Conservation (phyloP, 2,113 vertebrate species). For the Channa argus region DNA sequence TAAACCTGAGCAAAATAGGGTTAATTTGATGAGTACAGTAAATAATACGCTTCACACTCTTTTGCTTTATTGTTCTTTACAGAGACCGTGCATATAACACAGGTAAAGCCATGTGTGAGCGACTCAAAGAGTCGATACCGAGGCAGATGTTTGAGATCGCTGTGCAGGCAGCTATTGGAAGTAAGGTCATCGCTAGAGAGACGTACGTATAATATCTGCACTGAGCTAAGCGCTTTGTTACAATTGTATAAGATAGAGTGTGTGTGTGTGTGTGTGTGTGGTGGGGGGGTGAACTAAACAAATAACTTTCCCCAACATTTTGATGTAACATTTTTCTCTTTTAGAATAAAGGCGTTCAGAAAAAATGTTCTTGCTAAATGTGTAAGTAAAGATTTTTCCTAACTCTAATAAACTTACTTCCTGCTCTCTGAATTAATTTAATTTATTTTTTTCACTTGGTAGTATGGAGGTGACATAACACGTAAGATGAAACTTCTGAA, state of each 20-base stretch:
- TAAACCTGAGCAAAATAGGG: no score
- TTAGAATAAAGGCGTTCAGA: slow-evolving; percentile 93
- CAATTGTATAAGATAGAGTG: neutral
- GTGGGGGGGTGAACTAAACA: no score
- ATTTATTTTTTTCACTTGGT: slow-evolving; percentile 8
- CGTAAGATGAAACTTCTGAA: slow-evolving; percentile 97
- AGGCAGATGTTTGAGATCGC: slow-evolving; percentile 97
- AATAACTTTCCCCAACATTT: no score
- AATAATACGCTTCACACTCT: neutral
- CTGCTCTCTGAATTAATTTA: neutral
- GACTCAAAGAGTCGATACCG: slow-evolving; percentile 91
- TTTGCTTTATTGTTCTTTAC: slow-evolving; percentile 9
- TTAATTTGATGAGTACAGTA: neutral
- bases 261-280: no score
- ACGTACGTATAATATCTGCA: slow-evolving; percentile 85
- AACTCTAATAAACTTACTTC: no score
- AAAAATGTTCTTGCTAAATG: slow-evolving; percentile 99
- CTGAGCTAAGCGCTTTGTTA: neutral
- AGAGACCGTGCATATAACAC: slow-evolving; percentile 88
- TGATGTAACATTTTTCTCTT: slow-evolving; percentile 44
- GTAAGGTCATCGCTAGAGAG: slow-evolving; percentile 94
- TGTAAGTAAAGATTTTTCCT: slow-evolving; percentile 83
- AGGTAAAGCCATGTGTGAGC: slow-evolving; percentile 93
- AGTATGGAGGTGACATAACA: slow-evolving; percentile 98
- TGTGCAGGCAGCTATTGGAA: slow-evolving; percentile 92